These are phyloP conservation scores for Schrankia costaestrigalis DNA, from an alignment of 2,888 invertebrate genomes.

Conservation along the genomic window DNA sequence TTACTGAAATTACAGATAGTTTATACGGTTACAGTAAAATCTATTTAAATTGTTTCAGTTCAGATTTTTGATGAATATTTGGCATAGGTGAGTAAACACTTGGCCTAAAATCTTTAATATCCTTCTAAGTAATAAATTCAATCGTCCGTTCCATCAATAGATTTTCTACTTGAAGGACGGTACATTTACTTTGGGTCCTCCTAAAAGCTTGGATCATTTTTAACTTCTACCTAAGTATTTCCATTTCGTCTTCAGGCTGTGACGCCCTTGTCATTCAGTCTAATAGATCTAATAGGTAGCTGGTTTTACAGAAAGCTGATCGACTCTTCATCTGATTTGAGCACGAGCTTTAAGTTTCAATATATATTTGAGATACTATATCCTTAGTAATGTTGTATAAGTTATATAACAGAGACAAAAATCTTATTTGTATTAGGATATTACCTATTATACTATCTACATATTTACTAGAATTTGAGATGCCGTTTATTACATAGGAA, in stretches of 20 bases:
- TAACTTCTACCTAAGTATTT: constrained; percentile 32
- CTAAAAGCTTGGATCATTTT: constrained; percentile 32
- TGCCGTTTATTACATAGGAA: constrained; percentile 63
- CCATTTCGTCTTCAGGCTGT: constrained; percentile 32
- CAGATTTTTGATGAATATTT: constrained; percentile 35
- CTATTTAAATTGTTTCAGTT: constrained; percentile 26
- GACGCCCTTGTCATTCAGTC: constrained; percentile 44
- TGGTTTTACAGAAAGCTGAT: constrained; percentile 24
- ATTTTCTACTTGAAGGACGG: constrained; percentile 63
- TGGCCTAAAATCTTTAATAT: constrained; percentile 39
- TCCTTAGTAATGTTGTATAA: constrained; percentile 31
- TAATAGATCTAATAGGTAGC: constrained; percentile 37
- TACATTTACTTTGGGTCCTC: constrained; percentile 53
- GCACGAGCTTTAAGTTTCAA: constrained; percentile 28
- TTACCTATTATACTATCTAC: constrained; percentile 47
- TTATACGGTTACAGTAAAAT: constrained; percentile 24
- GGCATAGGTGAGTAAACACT: constrained; percentile 46
- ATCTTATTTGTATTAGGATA: constrained; percentile 34
- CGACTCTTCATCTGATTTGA: constrained; percentile 33
- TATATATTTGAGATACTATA: constrained; percentile 30
- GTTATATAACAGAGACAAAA: constrained; percentile 28
- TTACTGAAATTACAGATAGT: constrained; percentile 14
- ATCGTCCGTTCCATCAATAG: constrained; percentile 33
- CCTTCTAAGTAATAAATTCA: constrained; percentile 37
- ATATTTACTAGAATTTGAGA: constrained; percentile 62